Percentiles rank a stretch among this genome's conserved stretches.
Evolutionary conservation across 2,113 vertebrate species (phyloP).

Genomic region (Myodes glareolus): DNA sequence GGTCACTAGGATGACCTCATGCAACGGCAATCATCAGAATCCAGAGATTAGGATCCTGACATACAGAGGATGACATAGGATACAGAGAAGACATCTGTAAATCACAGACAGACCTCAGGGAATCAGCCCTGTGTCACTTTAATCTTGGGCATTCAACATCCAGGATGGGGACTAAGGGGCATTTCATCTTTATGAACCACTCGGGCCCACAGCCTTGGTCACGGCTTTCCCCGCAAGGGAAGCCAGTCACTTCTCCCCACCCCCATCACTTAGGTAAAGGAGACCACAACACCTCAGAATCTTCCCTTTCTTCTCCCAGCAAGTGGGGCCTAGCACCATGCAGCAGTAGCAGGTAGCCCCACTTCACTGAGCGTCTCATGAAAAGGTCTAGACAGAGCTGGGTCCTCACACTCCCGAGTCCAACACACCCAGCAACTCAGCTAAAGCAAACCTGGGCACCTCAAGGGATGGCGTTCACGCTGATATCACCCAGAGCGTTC

Average conservation of each 20-base stretch:
- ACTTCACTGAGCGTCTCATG: rapidly evolving
- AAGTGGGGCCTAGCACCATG: rapidly evolving
- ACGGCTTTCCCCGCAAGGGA: rapidly evolving
- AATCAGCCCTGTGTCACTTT: rapidly evolving
- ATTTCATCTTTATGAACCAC: neutral
- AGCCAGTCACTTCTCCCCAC: neutral
- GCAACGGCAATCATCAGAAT: neutral
- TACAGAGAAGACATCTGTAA: rapidly evolving
- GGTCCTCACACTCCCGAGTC: neutral
- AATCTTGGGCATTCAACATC: neutral
- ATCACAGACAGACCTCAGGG: neutral
- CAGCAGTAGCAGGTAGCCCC: no score
- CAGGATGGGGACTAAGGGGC: rapidly evolving
- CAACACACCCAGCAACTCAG: neutral
- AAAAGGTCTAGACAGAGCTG: neutral
- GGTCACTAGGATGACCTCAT: neutral
- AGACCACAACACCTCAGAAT: rapidly evolving
- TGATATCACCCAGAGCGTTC: neutral
- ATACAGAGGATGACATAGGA: rapidly evolving
- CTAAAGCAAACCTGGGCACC: rapidly evolving
- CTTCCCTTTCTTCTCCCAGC: no score
- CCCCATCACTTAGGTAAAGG: neutral
- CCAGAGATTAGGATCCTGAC: neutral
- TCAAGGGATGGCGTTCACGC: rapidly evolving
- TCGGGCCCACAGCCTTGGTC: rapidly evolving